phyloP scores from a whole-genome alignment of 2,797 vertebrate genomes.

The Cyprinella venusta region DNA sequence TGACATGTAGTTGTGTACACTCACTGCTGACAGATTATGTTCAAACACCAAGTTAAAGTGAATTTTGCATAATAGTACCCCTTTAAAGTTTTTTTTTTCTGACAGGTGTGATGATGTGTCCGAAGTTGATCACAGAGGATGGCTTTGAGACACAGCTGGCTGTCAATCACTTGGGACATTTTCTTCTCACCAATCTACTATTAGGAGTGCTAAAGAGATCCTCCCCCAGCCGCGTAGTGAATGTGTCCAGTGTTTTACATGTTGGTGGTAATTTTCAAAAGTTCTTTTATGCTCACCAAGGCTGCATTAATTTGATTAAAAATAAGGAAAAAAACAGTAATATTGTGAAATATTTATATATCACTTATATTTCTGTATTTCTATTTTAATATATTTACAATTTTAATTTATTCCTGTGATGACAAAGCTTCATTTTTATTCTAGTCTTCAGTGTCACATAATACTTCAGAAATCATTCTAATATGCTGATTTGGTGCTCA shows the following conservation, averaged over 20 bases:
- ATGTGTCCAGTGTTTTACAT: slow-evolving; percentile 77
- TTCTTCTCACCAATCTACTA: slow-evolving; percentile 77
- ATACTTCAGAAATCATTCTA: not conserved
- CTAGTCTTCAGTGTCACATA: not conserved
- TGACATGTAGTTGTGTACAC: not conserved
- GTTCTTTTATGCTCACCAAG: not conserved
- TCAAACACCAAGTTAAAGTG: not conserved
- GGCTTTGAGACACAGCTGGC: slow-evolving; percentile 80
- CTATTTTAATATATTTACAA: not conserved
- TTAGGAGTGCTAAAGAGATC: slow-evolving; percentile 73
- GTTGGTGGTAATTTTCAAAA: slow-evolving; percentile 67
- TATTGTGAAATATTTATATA: not conserved
- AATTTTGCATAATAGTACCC: not conserved
- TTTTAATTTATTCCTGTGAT: not conserved
- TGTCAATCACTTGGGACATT: slow-evolving; percentile 81
- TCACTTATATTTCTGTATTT: not conserved
- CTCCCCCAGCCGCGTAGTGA: slow-evolving; percentile 75
- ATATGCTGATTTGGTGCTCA: not conserved
- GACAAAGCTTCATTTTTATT: not conserved
- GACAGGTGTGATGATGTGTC: slow-evolving; percentile 83
- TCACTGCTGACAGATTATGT: not conserved
- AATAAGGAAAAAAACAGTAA: not conserved
- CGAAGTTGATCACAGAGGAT: slow-evolving; percentile 77
- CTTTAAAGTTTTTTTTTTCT: slow-evolving; percentile 13
- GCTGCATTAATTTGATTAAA: not conserved